Conservation (phyloP, 1,140 invertebrate species). For the Euura saliciscinereae region DNA sequence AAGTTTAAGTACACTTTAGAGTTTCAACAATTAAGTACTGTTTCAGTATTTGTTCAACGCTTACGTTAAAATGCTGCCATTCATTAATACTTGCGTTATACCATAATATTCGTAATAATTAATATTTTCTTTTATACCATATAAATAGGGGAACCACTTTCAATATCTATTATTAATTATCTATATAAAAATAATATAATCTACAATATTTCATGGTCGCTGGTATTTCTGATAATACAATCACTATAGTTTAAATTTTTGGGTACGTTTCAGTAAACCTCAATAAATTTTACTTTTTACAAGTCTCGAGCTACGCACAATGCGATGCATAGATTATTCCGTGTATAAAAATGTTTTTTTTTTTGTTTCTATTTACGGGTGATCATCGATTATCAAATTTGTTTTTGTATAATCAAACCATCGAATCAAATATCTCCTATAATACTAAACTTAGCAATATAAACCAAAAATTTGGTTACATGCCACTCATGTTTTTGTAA, state of each 20-base stretch:
- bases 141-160: neutral
- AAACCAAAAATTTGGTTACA: neutral
- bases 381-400: too few species aligned
- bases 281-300: neutral
- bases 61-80: conserved; percentile 26
- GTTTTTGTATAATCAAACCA: neutral
- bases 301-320: neutral
- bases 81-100: conserved; percentile 27
- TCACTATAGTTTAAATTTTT: neutral
- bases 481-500: neutral
- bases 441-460: conserved; percentile 5
- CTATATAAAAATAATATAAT: conserved; percentile 2
- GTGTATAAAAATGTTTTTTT: neutral
- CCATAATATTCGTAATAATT: conserved; percentile 24
- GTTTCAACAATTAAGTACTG: conserved; percentile 24
- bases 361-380: too few species aligned
- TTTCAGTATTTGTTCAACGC: conserved; percentile 26
- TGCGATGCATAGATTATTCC: neutral
- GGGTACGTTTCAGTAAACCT: neutral
- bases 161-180: neutral
- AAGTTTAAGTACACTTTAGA: conserved; percentile 30
- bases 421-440: neutral
- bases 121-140: neutral
- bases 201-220: conserved; percentile 5
- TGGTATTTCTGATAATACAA: neutral